These are phyloP conservation scores for Gallinago stenura DNA, from an alignment of 2,797 vertebrate species.

Conservation along the genomic window DNA sequence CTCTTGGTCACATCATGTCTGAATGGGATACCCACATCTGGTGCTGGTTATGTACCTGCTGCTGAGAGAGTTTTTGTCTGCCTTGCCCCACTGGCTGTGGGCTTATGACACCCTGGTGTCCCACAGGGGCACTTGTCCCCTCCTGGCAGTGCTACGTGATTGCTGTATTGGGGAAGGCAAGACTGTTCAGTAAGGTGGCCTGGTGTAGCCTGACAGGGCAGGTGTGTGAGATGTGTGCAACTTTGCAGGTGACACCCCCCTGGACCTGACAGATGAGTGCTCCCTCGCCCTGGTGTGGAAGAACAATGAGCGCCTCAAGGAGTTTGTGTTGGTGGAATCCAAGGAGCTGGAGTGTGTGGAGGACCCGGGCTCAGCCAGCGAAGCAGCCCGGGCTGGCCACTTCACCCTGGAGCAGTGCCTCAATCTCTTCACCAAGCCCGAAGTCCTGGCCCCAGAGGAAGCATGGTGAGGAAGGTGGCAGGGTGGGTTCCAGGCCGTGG, in stretches of 20 bases:
- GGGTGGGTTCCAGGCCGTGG: background rate
- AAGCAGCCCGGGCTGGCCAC: slow-evolving; percentile 94
- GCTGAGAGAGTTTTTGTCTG: background rate
- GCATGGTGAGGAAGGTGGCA: slow-evolving; percentile 87
- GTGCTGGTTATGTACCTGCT: background rate
- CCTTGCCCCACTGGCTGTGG: fast-evolving
- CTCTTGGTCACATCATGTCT: background rate
- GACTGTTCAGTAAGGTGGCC: background rate
- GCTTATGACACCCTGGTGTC: background rate
- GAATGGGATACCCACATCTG: background rate
- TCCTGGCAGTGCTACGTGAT: background rate
- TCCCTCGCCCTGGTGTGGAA: slow-evolving; percentile 95
- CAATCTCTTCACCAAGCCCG: slow-evolving; percentile 96
- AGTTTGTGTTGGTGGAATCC: slow-evolving; percentile 95
- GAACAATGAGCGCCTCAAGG: slow-evolving; percentile 95
- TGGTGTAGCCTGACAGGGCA: background rate
- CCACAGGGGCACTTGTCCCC: background rate
- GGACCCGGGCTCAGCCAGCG: slow-evolving; percentile 91
- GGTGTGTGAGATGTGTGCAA: background rate
- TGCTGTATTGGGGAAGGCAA: background rate
- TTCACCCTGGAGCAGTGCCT: slow-evolving; percentile 99
- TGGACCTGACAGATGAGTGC: slow-evolving; percentile 89
- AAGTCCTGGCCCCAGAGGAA: slow-evolving; percentile 97
- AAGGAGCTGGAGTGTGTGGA: slow-evolving; percentile 96
- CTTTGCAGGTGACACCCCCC: slow-evolving; percentile 83